Evolutionary conservation across 2,797 vertebrate species (phyloP).

Genomic region (Sebastes kiyomatsui): DNA sequence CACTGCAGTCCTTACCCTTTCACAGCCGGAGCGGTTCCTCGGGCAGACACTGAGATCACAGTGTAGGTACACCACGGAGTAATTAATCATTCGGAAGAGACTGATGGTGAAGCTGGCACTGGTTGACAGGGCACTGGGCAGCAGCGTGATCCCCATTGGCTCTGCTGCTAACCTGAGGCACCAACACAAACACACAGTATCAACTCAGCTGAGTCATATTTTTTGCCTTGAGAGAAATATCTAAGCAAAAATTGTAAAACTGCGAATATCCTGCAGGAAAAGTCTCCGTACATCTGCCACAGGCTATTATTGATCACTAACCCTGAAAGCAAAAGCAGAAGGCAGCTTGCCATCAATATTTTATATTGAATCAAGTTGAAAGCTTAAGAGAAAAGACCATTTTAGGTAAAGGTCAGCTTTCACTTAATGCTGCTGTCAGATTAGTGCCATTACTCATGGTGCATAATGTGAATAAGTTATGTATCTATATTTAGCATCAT

Average conservation of each 20-base stretch:
- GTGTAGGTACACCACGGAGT: slow-evolving; percentile 82
- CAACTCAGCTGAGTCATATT: slow-evolving; percentile 4
- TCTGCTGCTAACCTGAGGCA: slow-evolving; percentile 64
- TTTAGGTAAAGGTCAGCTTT: slow-evolving; percentile 20
- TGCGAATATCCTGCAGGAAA: neutral
- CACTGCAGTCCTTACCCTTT: slow-evolving; percentile 71
- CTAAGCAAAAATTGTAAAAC: neutral
- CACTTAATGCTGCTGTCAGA: slow-evolving; percentile 4
- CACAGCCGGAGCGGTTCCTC: slow-evolving; percentile 69
- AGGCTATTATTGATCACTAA: slow-evolving; percentile 12
- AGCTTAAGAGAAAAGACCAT: slow-evolving; percentile 27
- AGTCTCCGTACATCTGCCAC: neutral
- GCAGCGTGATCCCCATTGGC: slow-evolving; percentile 74
- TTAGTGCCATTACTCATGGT: neutral
- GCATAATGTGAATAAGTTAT: neutral
- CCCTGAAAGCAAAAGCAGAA: neutral
- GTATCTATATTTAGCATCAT: neutral
- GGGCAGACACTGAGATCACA: slow-evolving; percentile 81
- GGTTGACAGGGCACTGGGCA: slow-evolving; percentile 72
- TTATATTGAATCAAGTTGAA: slow-evolving; percentile 24
- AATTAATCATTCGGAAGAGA: slow-evolving; percentile 89
- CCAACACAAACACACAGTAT: slow-evolving; percentile 33
- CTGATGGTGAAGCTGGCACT: slow-evolving; percentile 82
- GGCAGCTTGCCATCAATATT: slow-evolving; percentile 29
- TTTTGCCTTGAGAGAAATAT: neutral